phyloP scores from a whole-genome alignment of 2,797 vertebrate genomes.

The Psittacula echo region DNA sequence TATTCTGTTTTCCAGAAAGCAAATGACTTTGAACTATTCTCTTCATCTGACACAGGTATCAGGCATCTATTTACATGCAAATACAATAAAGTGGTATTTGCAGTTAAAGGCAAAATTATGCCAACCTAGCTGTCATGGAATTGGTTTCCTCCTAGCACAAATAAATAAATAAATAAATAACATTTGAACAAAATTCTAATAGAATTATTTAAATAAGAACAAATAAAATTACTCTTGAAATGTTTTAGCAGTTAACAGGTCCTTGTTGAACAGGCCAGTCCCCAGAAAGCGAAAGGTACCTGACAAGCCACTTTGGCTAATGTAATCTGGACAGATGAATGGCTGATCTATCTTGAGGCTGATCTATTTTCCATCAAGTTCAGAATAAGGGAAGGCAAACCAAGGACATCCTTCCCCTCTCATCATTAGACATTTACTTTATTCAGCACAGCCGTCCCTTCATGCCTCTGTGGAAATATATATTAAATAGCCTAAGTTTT shows the following conservation, averaged over 20 bases:
- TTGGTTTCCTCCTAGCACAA: not conserved
- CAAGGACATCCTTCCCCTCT: slow-evolving; percentile 17
- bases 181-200: not conserved
- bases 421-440: not conserved
- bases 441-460: slow-evolving; percentile 4
- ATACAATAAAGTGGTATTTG: not conserved
- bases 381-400: slow-evolving; percentile 4
- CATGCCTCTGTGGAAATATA: slow-evolving; percentile 23
- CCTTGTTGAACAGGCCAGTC: not conserved
- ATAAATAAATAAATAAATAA: not conserved
- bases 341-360: not conserved
- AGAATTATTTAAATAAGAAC: not conserved
- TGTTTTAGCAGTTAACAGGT: not conserved
- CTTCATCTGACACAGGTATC: not conserved
- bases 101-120: slow-evolving; percentile 12
- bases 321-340: not conserved
- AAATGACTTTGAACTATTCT: not conserved
- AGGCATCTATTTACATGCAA: slow-evolving; percentile 1
- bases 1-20: not conserved
- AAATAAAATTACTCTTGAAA: not conserved
- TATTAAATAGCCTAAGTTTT: slow-evolving; percentile 45
- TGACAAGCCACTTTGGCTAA: not conserved
- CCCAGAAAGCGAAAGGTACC: not conserved
- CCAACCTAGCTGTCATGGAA: not conserved
- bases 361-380: not conserved